Conservation (phyloP, 1,140 invertebrate genomes). For the Sinonovacula constricta region DNA sequence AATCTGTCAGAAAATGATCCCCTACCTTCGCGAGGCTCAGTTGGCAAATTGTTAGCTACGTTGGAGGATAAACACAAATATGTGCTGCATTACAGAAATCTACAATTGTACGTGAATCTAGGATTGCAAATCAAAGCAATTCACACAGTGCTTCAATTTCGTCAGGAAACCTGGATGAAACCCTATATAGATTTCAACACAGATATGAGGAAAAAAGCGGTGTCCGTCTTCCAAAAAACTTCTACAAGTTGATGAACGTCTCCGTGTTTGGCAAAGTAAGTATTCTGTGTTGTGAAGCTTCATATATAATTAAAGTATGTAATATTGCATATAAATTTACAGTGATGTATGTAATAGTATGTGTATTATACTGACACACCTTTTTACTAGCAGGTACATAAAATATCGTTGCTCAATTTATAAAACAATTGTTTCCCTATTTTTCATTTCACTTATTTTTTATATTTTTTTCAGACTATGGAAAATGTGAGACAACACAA, state of each 20-base stretch:
- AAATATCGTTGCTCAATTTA: not conserved
- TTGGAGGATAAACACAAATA: constrained; percentile 52
- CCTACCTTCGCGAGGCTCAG: not conserved
- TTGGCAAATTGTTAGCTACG: constrained; percentile 55
- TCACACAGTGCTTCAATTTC: constrained; percentile 48
- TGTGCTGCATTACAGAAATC: constrained; percentile 40
- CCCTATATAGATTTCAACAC: constrained; percentile 59
- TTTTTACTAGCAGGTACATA: not conserved
- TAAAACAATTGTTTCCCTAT: not conserved
- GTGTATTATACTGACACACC: too few species aligned
- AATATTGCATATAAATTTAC: not conserved
- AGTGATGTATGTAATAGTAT: not conserved
- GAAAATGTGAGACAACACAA: constrained; percentile 32
- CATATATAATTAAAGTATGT: not conserved
- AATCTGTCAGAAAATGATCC: not conserved
- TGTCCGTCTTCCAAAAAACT: constrained; percentile 77
- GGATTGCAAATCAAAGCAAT: constrained; percentile 35
- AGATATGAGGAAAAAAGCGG: constrained; percentile 70
- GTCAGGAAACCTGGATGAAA: constrained; percentile 44
- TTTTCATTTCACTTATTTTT: not conserved
- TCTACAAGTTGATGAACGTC: constrained; percentile 79
- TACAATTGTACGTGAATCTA: constrained; percentile 32
- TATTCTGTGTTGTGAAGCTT: not conserved
- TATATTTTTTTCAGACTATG: constrained; percentile 17
- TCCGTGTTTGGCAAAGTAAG: constrained; percentile 65